Conservation (phyloP, 2,888 invertebrate species). For the Erynnis tages region DNA sequence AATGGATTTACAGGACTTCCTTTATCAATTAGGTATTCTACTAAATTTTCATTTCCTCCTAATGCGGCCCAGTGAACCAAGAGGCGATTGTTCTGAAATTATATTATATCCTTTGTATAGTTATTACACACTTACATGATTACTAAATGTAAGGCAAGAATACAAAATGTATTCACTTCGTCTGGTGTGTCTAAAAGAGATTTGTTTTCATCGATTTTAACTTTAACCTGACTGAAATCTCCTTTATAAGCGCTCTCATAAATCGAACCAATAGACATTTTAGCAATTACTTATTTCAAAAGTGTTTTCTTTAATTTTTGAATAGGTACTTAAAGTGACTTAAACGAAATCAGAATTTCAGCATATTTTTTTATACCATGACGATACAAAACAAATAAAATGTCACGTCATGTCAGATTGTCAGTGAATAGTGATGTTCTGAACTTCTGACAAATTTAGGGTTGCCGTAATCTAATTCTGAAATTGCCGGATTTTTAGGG, state of each 20-base stretch:
- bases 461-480: too few species aligned
- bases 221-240: conserved; percentile 84
- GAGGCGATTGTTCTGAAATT: conserved; percentile 86
- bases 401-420: too few species aligned
- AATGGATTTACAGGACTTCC: conserved; percentile 85
- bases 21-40: conserved; percentile 84
- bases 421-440: too few species aligned
- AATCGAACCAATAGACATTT: conserved; percentile 72
- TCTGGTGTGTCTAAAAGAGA: conserved; percentile 52
- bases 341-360: too few species aligned
- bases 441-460: too few species aligned
- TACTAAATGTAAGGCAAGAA: too few species aligned
- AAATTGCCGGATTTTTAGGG: too few species aligned
- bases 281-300: conserved; percentile 13
- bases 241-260: conserved; percentile 88
- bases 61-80: conserved; percentile 91
- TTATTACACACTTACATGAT: not conserved
- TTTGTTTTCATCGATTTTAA: conserved; percentile 80
- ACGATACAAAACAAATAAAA: too few species aligned
- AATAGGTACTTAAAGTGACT: too few species aligned
- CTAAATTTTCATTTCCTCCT: conserved; percentile 88
- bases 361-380: too few species aligned
- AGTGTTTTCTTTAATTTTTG: too few species aligned
- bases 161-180: conserved; percentile 48
- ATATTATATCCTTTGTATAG: not conserved